A percentile compares a stretch with the other conserved stretches of the same genome.
These are phyloP conservation scores for Oscheius sp. DNA, from an alignment of 2,888 invertebrate genomes.

Conservation along the genomic window DNA sequence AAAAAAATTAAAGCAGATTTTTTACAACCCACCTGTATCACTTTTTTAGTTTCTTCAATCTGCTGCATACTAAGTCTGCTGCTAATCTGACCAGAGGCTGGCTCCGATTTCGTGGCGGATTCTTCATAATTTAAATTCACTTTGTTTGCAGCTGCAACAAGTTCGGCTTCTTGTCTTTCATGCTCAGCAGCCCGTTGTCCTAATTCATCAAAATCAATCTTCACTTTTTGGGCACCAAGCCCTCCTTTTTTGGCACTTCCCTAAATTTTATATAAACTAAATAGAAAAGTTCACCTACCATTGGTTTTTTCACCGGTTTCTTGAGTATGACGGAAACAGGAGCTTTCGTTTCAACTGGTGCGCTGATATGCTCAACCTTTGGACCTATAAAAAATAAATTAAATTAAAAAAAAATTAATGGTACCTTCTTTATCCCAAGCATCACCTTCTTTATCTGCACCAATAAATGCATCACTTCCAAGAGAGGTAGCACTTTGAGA, in stretches of 20 bases:
- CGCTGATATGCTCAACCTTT: conserved; percentile 57
- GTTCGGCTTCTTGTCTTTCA: conserved; percentile 80
- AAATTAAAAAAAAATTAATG: neutral
- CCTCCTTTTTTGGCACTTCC: conserved; percentile 86
- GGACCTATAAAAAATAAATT: conserved; percentile 46
- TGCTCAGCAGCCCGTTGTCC: conserved; percentile 89
- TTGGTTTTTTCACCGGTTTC: conserved; percentile 76
- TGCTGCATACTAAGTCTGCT: conserved; percentile 83
- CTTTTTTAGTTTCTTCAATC: conserved; percentile 75
- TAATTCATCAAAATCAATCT: conserved; percentile 89
- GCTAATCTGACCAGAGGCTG: conserved; percentile 66
- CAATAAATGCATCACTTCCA: conserved; percentile 53
- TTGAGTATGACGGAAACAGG: conserved; percentile 77
- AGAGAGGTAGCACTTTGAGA: conserved; percentile 53
- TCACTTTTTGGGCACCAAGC: conserved; percentile 93
- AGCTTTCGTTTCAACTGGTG: conserved; percentile 69
- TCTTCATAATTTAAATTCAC: conserved; percentile 36
- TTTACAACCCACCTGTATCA: conserved; percentile 70
- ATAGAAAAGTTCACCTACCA: conserved; percentile 35
- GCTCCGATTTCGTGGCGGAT: conserved; percentile 36
- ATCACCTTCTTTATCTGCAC: conserved; percentile 39
- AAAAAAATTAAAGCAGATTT: neutral
- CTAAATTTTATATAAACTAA: conserved; percentile 21
- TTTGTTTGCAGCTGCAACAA: conserved; percentile 24
- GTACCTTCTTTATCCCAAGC: conserved; percentile 28